Base-by-base conservation (phyloP, 2,797 vertebrate species). In the Sphenopsis melanotis region DNA sequence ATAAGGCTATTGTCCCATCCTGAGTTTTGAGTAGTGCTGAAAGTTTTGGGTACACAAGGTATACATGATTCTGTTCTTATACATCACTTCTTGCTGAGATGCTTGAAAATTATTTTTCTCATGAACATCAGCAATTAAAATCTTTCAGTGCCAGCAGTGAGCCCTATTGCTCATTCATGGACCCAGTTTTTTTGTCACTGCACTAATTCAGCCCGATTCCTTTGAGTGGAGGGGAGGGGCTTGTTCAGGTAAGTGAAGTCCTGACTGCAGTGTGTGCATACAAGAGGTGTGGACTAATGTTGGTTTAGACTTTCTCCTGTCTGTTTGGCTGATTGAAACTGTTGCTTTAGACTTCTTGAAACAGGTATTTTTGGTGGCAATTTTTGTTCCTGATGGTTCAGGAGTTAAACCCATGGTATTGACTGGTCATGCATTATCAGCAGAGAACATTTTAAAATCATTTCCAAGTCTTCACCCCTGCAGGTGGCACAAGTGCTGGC, bases 231-330 rank as follows among this genome's bases (percentile, higher is more conserved):
- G 15, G 6, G 11, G 10, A 65, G 36, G 3, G 22, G 44, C 18
- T 59, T 65, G 30, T 50, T 76, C 36, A 23, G 34, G 10, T 71
- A 14, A 5, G 24, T 72, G 2, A 47, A 74, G 9, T 32, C 68
- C 82, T 1, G 1, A 5, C 10, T 3, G 4, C 30, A 85, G 18
- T 13, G 4, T 29, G 12, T 32, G 24, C 7, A 4, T 52, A 12
- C 30, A 63, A 34, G 30, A 83, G 9, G 6, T 79, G 24, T 72
- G 27, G 41, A 4, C 15, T 87, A 13, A 15, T 12, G 21, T 32
- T 79, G n/a, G 11, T 85, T 79, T 76, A 76, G 52, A 32, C 29
- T 82, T 84, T 41, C 12, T 68, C 8, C 7, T 57, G 0, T 72
- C 41, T 68, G 15, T 47, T 53, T 55, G 32, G 5, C 39, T 63